Evolutionary conservation across 2,797 vertebrate species (phyloP), one percentile per base, ranked within the genome.

Genomic region (Gadopsis marmoratus): DNA sequence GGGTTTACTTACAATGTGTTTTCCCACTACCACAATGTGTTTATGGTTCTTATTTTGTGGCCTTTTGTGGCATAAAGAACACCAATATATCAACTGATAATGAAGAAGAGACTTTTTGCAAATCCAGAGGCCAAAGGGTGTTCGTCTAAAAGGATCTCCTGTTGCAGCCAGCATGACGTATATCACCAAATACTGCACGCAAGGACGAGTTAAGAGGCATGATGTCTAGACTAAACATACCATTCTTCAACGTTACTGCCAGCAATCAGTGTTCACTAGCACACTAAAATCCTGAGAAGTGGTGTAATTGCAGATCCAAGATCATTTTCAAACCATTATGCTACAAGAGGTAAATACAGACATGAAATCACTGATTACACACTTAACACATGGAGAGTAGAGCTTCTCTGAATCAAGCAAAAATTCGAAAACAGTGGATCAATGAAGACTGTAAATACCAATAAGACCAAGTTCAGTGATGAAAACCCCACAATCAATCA

Each of bases 251-350:
- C 19, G 45, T 59, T 43, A 21, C 29, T 71, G 33, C 29, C 59
- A 86, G 84, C 84, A 84, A 88, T 88, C 73, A 77, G 68, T 69
- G 71, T 81, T 85, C 76, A 88, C 74, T 58, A 48, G 5, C 73
- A 73, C 21, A 3, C 43, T 67, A 64, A 56, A 71, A 43, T 86
- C 45, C 83, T 55, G 62, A 77, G 74, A 71, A 80, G 84, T 76
- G 74, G 62, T 73, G 54, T 88, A 93, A 93, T 89, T 85, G 75
- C 77, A 86, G 51, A 79, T 87, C 61, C 56, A 21, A 76, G 83
- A 81, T 88, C 76, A 91, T 93, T 90, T 91, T 64, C 79, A 56
- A 35, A 35, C 83, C 79, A 91, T 93, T 93, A 87, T 91, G 74
- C 55, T 68, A 73, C 51, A 71, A 91, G 84, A 91, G 83, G 86